phyloP scores from a whole-genome alignment of 2,888 invertebrate genomes.

The Theretra japonica region DNA sequence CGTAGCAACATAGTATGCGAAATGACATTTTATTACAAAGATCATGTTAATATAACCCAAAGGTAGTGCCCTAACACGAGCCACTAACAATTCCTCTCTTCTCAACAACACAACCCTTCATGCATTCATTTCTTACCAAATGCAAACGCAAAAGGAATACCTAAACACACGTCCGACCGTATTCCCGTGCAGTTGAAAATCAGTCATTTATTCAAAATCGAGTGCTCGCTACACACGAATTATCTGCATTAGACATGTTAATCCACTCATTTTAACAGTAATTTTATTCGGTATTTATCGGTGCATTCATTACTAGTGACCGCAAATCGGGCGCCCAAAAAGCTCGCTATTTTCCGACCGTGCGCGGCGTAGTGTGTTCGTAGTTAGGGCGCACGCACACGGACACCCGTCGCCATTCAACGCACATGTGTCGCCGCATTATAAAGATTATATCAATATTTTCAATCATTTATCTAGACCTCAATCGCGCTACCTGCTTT shows the following conservation, averaged over 20 bases:
- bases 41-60: no score
- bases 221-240: conserved; percentile 76
- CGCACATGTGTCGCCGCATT: conserved; percentile 27
- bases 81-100: not conserved
- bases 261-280: conserved; percentile 85
- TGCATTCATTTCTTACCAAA: not conserved
- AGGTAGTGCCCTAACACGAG: not conserved
- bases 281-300: conserved; percentile 85
- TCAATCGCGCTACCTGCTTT: conserved; percentile 24
- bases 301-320: conserved; percentile 83
- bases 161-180: conserved; percentile 42
- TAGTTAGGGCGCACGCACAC: conserved; percentile 49
- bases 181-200: conserved; percentile 53
- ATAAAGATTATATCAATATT: conserved; percentile 31
- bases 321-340: conserved; percentile 83
- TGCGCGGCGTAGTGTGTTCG: conserved; percentile 39
- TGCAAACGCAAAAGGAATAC: conserved; percentile 27
- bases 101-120: not conserved
- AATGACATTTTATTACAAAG: no score
- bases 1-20: no score
- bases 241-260: conserved; percentile 85
- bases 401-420: conserved; percentile 29
- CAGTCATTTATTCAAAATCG: conserved; percentile 77
- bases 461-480: conserved; percentile 28
- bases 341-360: conserved; percentile 79